Conservation (phyloP, 1,140 invertebrate species). For the Philotrypesis tridentata region DNA sequence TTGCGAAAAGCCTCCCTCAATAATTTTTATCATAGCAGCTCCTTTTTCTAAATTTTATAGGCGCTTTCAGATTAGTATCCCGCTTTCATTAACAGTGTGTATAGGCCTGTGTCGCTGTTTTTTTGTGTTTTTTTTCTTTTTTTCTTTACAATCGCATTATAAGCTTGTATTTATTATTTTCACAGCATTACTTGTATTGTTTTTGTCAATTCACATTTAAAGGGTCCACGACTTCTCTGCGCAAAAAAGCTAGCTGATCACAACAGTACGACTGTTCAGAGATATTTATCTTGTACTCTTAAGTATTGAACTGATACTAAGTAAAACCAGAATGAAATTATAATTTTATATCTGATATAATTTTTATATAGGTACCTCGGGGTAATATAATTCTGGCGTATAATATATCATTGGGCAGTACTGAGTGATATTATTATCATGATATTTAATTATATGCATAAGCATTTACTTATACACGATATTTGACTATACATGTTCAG, state of each 20-base stretch:
- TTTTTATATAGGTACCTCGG: too few species aligned
- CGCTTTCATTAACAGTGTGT: neutral
- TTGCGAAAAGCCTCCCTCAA: neutral
- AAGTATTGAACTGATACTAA: too few species aligned
- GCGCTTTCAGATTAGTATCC: constrained; percentile 28
- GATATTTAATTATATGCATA: neutral
- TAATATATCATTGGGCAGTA: neutral
- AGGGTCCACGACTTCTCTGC: constrained; percentile 22
- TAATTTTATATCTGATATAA: too few species aligned
- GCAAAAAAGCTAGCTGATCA: constrained; percentile 8
- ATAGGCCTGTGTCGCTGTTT: constrained; percentile 34
- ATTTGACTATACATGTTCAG: neutral
- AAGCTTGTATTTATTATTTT: constrained; percentile 46
- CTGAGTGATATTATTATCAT: neutral
- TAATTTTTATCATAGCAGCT: neutral
- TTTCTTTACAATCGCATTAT: neutral
- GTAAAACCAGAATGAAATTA: too few species aligned
- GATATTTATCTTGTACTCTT: too few species aligned
- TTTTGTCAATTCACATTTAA: constrained; percentile 12
- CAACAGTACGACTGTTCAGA: neutral
- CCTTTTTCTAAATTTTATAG: constrained; percentile 15
- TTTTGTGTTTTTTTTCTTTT: neutral
- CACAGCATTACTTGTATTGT: constrained; percentile 32
- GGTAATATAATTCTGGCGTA: neutral
- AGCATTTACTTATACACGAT: neutral